Percentiles rank a stretch among this genome's conserved stretches.
phyloP scores from a whole-genome alignment of 2,888 invertebrate species.

The Himalopsyche kuldschensis region DNA sequence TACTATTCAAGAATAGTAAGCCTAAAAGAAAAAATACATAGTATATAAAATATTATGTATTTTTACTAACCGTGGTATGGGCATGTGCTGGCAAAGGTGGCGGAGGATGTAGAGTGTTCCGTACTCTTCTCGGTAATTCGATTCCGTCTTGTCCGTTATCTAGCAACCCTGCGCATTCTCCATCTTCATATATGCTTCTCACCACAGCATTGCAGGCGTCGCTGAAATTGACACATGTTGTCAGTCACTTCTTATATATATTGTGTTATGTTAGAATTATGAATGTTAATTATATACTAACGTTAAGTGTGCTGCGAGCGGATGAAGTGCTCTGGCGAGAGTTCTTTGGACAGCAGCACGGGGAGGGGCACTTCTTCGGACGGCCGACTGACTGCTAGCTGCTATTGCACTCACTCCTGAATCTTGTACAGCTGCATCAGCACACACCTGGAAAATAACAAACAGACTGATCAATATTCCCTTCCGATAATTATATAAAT shows the following conservation, averaged over 20 bases:
- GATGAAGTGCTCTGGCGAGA: constrained; percentile 33
- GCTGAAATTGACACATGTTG: constrained; percentile 9
- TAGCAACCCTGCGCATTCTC: constrained; percentile 27
- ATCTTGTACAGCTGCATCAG: constrained; percentile 31
- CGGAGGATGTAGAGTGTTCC: constrained; percentile 33
- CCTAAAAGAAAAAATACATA: too few relatives aligned
- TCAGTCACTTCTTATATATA: too few relatives aligned
- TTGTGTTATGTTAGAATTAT: too few relatives aligned
- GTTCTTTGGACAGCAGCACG: constrained; percentile 31
- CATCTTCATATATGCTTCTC: constrained; percentile 35
- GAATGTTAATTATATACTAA: background rate
- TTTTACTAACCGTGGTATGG: constrained; percentile 29
- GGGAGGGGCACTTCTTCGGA: constrained; percentile 30
- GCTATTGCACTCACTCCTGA: constrained; percentile 10
- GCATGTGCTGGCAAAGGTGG: constrained; percentile 33
- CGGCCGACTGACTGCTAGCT: constrained; percentile 9
- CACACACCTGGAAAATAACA: constrained; percentile 26
- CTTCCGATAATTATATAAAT: too few relatives aligned
- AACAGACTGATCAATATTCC: background rate
- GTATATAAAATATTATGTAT: too few relatives aligned
- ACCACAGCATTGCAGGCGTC: constrained; percentile 37
- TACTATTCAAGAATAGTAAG: too few relatives aligned
- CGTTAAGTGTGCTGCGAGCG: constrained; percentile 30
- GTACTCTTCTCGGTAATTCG: constrained; percentile 17
- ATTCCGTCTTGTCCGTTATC: constrained; percentile 16